Evolutionary conservation across 1,140 invertebrate species (phyloP).

Genomic region (Contarinia nasturtii): DNA sequence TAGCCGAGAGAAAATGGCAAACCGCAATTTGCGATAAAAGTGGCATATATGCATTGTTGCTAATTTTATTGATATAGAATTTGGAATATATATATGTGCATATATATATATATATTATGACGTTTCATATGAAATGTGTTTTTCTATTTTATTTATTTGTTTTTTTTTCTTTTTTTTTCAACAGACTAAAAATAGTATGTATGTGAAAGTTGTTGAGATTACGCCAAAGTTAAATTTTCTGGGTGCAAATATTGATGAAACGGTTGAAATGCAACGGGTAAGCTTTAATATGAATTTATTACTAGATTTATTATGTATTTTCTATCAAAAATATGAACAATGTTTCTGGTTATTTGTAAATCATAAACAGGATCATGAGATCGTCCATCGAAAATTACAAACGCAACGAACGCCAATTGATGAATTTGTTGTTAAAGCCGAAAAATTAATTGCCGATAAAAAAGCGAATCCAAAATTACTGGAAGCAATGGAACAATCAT

Average conservation of each 20-base stretch:
- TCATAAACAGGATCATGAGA: no score
- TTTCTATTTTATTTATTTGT: no score
- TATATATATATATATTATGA: no score
- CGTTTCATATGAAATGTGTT: conserved; percentile 2
- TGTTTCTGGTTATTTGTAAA: no score
- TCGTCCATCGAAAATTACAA: conserved; percentile 31
- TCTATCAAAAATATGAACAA: no score
- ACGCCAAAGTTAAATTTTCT: conserved; percentile 66
- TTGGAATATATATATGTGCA: no score
- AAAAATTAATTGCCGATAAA: conserved; percentile 62
- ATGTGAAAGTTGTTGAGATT: conserved; percentile 71
- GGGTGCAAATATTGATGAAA: conserved; percentile 56
- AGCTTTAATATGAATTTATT: no score
- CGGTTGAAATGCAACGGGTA: conserved; percentile 45
- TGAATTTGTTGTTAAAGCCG: conserved; percentile 68
- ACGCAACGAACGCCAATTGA: conserved; percentile 64
- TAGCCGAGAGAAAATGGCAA: no score
- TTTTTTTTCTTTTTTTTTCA: no score
- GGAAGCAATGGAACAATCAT: conserved; percentile 76
- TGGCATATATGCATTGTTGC: neutral
- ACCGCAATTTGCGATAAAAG: neutral
- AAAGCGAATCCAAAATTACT: conserved; percentile 61
- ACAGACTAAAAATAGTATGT: conserved; percentile 8
- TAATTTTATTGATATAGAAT: neutral
- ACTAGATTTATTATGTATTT: no score